Base-by-base conservation (phyloP, 2,888 invertebrate species). In the Microplitis manilae region DNA sequence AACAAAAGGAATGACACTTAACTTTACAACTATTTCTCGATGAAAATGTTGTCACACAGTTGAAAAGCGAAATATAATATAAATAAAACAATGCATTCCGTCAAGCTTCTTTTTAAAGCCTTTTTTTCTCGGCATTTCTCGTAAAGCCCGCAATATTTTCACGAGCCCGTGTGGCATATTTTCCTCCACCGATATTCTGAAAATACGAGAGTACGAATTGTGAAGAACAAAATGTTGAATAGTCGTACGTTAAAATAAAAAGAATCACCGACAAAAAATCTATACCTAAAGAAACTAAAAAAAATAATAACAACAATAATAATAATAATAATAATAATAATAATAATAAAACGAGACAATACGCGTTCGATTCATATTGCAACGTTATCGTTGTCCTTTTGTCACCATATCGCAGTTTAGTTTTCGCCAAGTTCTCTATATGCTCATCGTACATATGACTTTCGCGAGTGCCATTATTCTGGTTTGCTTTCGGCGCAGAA, bases 111-210 rank as follows among this genome's bases (percentile, higher is more conserved):
- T 70, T n/a, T 7, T 60, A 61, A 38, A 62, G 39, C 15, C 64
- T 64, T 50, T 13, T 50, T 13, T 50, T 13, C 15, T 40, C 50
- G 67, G 50, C 65, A 65, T 41, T 41, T 50, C 40, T 30, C 67
- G n/a, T 73, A 65, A 67, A 67, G 73, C 73, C 50, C 15, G 67
- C 73, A 73, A 73, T 73, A 73, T 73, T 73, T 73, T 67, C 59
- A 67, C 50, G 50, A 67, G 59, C 59, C 38, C 59, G 64, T 72
- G 72, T 38, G 39, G 72, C 64, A 64, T 72, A 72, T 73, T 73
- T 73, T 50, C 50, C 60, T n/a, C 30, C 38, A 13, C 67, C 67
- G 59, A 73, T 67, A 38, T 50, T 50, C 50, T 7, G 67, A 38
- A 30, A 73, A 73, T 68, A 73, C 73, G 73, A 59, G 73, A 41